Evolutionary conservation across 2,888 invertebrate species (phyloP).

Genomic region (Tetragonisca angustula): DNA sequence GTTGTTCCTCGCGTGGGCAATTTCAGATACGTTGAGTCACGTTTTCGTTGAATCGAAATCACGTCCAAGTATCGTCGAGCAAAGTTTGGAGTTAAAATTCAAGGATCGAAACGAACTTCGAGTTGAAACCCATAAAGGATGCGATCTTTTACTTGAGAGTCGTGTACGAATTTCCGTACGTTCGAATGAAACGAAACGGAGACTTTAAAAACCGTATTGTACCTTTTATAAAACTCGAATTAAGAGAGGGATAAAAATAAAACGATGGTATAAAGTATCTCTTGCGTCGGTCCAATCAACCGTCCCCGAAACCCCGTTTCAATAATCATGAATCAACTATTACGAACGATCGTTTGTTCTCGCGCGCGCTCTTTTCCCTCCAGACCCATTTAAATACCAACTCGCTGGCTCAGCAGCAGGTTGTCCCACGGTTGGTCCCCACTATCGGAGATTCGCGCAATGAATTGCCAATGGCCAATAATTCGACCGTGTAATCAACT

Average conservation of each 20-base stretch:
- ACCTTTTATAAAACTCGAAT: neutral
- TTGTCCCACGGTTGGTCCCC: neutral
- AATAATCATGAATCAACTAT: neutral
- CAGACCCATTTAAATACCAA: constrained; percentile 18
- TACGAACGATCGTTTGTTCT: constrained; percentile 1
- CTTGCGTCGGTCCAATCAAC: neutral
- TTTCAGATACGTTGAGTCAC: neutral
- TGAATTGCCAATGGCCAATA: constrained; percentile 43
- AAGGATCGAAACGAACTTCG: neutral
- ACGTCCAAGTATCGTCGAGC: neutral
- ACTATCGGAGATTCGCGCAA: constrained; percentile 13
- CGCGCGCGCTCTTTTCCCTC: neutral
- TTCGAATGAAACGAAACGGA: neutral
- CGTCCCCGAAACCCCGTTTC: neutral
- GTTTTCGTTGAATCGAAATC: neutral
- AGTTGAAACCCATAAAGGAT: neutral
- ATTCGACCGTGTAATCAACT: constrained; percentile 36
- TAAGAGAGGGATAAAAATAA: neutral
- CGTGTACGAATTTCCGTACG: neutral
- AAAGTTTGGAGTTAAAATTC: neutral
- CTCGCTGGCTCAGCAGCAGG: constrained; percentile 23
- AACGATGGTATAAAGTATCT: neutral
- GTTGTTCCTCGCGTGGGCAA: neutral
- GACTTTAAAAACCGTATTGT: too few species aligned
- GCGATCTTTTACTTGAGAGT: neutral